Evolutionary conservation across 1,140 invertebrate species (phyloP).

Genomic region (Bombus waltoni): DNA sequence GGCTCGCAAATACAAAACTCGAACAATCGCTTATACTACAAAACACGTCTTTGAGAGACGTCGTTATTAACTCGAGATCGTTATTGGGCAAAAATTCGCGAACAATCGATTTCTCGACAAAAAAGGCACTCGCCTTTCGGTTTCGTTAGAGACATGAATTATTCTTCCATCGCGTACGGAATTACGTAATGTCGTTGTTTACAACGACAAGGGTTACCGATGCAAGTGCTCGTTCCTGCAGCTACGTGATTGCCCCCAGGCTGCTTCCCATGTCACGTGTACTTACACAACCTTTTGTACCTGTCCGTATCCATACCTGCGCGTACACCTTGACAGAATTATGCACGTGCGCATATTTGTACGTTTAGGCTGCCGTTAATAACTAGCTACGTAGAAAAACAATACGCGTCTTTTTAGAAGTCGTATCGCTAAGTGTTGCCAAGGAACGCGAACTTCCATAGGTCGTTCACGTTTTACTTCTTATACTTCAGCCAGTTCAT

Average conservation of each 20-base stretch:
- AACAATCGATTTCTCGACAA: neutral
- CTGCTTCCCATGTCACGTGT: conserved; percentile 38
- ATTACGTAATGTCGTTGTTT: conserved; percentile 47
- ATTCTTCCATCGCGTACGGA: conserved; percentile 11
- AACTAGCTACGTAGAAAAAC: neutral
- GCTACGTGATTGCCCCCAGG: conserved; percentile 41
- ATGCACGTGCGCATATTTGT: neutral
- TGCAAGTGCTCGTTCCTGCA: conserved; percentile 28
- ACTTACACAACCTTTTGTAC: conserved; percentile 26
- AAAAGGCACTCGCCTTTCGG: neutral
- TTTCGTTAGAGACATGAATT: conserved; percentile 20
- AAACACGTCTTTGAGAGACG: too few species aligned
- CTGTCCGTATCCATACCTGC: conserved; percentile 1
- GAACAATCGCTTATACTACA: too few species aligned
- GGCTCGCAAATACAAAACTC: too few species aligned
- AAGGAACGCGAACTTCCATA: neutral
- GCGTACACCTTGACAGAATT: neutral
- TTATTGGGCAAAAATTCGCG: neutral
- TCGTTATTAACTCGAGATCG: neutral
- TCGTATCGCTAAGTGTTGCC: neutral
- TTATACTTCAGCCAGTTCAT: neutral
- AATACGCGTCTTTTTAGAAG: neutral
- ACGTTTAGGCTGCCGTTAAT: conserved; percentile 26
- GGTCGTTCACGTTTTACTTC: neutral
- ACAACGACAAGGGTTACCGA: conserved; percentile 27